Evolutionary conservation across 2,888 invertebrate genomes (phyloP).

Genomic region (Conistra vaccinii): DNA sequence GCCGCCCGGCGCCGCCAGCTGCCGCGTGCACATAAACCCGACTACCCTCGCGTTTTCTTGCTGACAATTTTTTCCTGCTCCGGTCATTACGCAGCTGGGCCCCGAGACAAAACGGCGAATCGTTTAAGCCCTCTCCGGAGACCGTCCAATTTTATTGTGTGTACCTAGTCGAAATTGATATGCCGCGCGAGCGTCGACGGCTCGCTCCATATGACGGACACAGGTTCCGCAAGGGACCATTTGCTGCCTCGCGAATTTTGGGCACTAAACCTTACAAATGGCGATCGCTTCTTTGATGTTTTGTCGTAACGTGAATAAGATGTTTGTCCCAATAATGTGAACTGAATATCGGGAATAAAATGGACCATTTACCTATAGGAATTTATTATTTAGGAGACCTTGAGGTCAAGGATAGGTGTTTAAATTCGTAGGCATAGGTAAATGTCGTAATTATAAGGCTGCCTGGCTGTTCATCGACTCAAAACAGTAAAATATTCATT

Average conservation of each 20-base stretch:
- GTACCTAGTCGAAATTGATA: constrained; percentile 90
- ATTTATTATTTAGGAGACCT: constrained; percentile 18
- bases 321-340: constrained; percentile 48
- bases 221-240: constrained; percentile 72
- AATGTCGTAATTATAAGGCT: neutral
- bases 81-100: constrained; percentile 91
- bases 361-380: neutral
- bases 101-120: constrained; percentile 91
- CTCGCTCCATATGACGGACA: constrained; percentile 81
- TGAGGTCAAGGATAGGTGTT: constrained; percentile 16
- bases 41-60: constrained; percentile 91
- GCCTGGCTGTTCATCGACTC: neutral
- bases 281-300: constrained; percentile 64
- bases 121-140: constrained; percentile 91
- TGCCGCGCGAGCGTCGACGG: constrained; percentile 84
- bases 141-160: constrained; percentile 91
- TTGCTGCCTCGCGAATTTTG: constrained; percentile 77
- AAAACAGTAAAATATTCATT: constrained; percentile 1
- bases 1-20: constrained; percentile 83
- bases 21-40: constrained; percentile 89
- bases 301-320: constrained; percentile 59
- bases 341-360: constrained; percentile 39
- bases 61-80: constrained; percentile 91
- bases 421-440: neutral
- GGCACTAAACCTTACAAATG: constrained; percentile 67